Base-by-base conservation (phyloP, 2,888 invertebrate species). In the Agelastica alni region DNA sequence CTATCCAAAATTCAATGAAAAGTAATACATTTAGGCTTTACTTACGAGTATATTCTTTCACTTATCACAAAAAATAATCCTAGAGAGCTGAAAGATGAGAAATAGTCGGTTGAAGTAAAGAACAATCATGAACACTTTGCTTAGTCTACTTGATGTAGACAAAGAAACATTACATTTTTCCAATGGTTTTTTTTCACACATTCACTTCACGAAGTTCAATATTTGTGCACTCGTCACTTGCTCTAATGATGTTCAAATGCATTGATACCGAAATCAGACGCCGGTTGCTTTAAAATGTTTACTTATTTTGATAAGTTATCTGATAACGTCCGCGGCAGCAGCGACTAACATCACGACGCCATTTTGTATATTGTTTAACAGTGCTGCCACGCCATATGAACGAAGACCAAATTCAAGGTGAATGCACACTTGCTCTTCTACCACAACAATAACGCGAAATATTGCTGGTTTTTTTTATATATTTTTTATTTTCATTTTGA, bases 141-240 rank as follows among this genome's bases (percentile, higher is more conserved):
- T 71, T 69, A 63, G 67, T 62, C 70, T 66, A 67, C 69, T 64
- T 64, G 62, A 64, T 64, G 61, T 57, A 71, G 71, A 76, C 75
- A 75, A 74, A 76, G 75, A 74, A 73, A 71, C 70, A 67, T 76
- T 72, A 74, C 75, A 74, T 74, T 72, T 74, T 74, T 74, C 66
- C 59, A 60, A 60, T 58, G 59, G 56, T 64, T 48, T 65, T 71
- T 70, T 71, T 67, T 63, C 66, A 62, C 67, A 62, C 65, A 65
- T 54, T 53, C 67, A 65, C 63, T 51, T 53, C 62, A 54, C 60
- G 58, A 53, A 55, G 49, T 51, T 41, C 55, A 34, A 45, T 53
- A 47, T 56, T 59, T 52, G 49, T 58, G 59, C 60, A 58, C 46
- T 26, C 30, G 56, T 53, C 62, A 57, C 51, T 55, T 49, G 56